phyloP scores from a whole-genome alignment of 2,888 invertebrate genomes.

The Adineta ricciae region DNA sequence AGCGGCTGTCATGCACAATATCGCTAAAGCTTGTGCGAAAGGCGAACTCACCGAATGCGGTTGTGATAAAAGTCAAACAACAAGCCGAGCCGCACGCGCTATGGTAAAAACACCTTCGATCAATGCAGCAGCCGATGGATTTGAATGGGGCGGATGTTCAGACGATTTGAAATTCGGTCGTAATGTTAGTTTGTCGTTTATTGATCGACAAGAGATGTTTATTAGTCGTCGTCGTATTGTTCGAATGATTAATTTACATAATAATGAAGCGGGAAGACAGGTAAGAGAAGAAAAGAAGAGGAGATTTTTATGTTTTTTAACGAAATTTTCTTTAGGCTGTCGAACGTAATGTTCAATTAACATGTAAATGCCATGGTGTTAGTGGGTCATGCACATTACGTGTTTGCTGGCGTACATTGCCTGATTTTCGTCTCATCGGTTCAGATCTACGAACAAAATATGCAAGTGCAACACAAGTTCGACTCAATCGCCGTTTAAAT shows the following conservation, averaged over 20 bases:
- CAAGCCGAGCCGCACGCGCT: slow-evolving; percentile 21
- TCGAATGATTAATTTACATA: slow-evolving; percentile 47
- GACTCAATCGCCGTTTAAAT: neutral
- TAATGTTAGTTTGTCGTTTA: slow-evolving; percentile 81
- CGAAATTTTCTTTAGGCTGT: slow-evolving; percentile 43
- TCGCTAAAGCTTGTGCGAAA: slow-evolving; percentile 84
- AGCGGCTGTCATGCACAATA: slow-evolving; percentile 87
- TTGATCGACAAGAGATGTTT: slow-evolving; percentile 83
- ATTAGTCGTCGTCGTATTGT: slow-evolving; percentile 45
- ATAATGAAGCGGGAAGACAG: slow-evolving; percentile 49
- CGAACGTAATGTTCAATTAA: slow-evolving; percentile 43
- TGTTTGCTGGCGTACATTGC: slow-evolving; percentile 51
- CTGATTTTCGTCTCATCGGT: slow-evolving; percentile 48
- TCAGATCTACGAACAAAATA: slow-evolving; percentile 34
- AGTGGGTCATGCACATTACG: slow-evolving; percentile 50
- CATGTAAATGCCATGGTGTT: slow-evolving; percentile 53
- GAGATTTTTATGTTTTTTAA: neutral
- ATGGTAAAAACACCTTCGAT: neutral
- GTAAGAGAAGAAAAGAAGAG: slow-evolving; percentile 38
- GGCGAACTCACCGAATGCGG: slow-evolving; percentile 86
- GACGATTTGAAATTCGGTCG: slow-evolving; percentile 90
- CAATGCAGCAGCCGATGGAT: neutral
- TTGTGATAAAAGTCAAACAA: slow-evolving; percentile 61
- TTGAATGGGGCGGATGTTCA: slow-evolving; percentile 88
- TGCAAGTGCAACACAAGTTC: slow-evolving; percentile 26